Base-by-base conservation (phyloP, 2,113 vertebrate species). In the Tympanuchus pallidicinctus region DNA sequence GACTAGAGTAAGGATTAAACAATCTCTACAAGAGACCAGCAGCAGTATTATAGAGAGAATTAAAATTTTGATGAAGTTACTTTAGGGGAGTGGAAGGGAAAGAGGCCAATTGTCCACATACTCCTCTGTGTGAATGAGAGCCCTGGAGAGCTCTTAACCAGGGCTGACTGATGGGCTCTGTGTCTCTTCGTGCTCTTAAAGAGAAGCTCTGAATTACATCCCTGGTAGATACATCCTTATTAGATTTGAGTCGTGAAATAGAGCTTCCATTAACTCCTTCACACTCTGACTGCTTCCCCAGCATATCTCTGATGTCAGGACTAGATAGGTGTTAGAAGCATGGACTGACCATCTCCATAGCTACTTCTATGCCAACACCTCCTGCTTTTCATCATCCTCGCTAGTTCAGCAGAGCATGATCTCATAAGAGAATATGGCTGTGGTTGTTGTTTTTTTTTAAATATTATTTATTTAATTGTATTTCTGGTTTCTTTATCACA, bases 61-160 rank as follows among this genome's bases (percentile, higher is more conserved):
- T 92, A 67, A 60, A 91, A 42, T 70, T 93, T 82, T 87, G 48
- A 82, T 66, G 56, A 90, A 56, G 45, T 82, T 90, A 38, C 92
- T 86, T 82, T 27, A 82, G 30, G 32, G 56, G 30, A 59, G 32
- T 19, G 32, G 32, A 32, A 19, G 30, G 32, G 56, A n/a, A n/a
- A 57, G 87, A 83, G 38, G 56, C 75, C 71, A 72, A 15, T 72
- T 94, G 82, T 47, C 43, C 71, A 82, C 64, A 61, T 9, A 0
- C 36, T 61, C 19, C 65, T 40, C 30, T 76, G 5, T 71, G 45
- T 71, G 78, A 82, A 50, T 80, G 42, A 36, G 38, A 64, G 61
- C 79, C 48, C 86, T 73, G 43, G 82, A 88, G 85, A 86, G 85
- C 85, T 83, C 65, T 83, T 86, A 74, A 88, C 84, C 25, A 43